Evolutionary conservation across 2,888 invertebrate genomes (phyloP), one percentile per base, ranked within the genome.

Genomic region (Tenthredo scrophulariae): DNA sequence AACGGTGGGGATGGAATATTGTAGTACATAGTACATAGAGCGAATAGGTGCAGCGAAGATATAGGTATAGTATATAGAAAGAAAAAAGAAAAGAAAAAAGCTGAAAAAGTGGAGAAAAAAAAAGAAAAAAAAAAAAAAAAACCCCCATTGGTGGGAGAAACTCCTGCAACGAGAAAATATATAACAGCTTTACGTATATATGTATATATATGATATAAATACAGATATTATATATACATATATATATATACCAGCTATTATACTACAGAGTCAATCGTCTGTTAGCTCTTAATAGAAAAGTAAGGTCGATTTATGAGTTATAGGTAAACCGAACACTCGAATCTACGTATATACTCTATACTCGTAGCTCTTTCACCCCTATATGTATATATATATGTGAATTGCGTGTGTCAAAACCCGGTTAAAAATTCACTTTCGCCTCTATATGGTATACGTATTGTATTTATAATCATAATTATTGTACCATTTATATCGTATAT

Each of bases 271-370:
- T 92, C 92, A 92, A 92, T 92, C 92, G 92, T 91, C 92, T 91
- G 92, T 92, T 67, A 29, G 46, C 92, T 92, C 92, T 92, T 92
- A 92, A 92, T 92, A 92, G 92, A 92, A 92, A 92, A 92, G 92
- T 92, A 92, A 91, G 92, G 92, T 92, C 92, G 92, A 92, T 74
- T 92, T 92, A 92, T 92, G 92, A 92, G 92, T 92, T 74, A 92
- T 92, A 92, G 92, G 92, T 91, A 92, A 92, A 92, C 92, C 91
- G 88, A 89, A 88, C 90, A 89, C 88, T 29, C 72, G 7, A 70
- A 37, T 70, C 18, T 70, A 18, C 70, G 1, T 70, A 70, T 70
- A 70, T 26, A 62, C 26, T 26, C 10, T 26, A 9, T 26, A 26
- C 9, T 26, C 22, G 7, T 22, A 22, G 62, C 22, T 13, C 0